Conservation (phyloP, 2,888 invertebrate species). For the Strigamia transsilvanica region DNA sequence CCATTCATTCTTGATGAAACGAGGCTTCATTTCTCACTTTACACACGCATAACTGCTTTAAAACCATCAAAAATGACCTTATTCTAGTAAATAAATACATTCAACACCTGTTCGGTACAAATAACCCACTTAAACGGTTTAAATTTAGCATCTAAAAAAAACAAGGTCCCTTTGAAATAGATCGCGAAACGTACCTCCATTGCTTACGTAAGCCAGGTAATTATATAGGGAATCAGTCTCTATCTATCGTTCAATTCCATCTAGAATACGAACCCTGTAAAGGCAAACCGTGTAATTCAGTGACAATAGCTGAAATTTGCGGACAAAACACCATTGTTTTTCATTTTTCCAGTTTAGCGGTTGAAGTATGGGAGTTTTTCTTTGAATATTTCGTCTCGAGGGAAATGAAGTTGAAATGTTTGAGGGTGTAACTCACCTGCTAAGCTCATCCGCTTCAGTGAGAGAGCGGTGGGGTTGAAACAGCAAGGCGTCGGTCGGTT, state of each 20-base stretch:
- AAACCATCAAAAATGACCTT: not conserved
- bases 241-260: conserved; percentile 36
- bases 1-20: not conserved
- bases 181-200: conserved; percentile 13
- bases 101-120: not conserved
- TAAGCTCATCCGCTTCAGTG: conserved; percentile 24
- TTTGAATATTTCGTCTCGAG: not conserved
- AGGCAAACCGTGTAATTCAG: not conserved
- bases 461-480: conserved; percentile 2
- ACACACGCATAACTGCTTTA: too few relatives aligned
- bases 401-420: not conserved
- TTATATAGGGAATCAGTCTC: not conserved
- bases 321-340: not conserved
- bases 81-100: not conserved
- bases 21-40: conserved; percentile 2
- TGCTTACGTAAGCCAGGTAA: conserved; percentile 7
- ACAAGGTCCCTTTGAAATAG: not conserved
- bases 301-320: not conserved
- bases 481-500: conserved; percentile 14
- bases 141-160: not conserved
- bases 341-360: not conserved
- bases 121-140: not conserved
- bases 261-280: conserved; percentile 35
- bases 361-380: too few relatives aligned
- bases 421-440: conserved; percentile 39